Conservation (phyloP, 2,888 invertebrate genomes). For the Agriotes lineatus region DNA sequence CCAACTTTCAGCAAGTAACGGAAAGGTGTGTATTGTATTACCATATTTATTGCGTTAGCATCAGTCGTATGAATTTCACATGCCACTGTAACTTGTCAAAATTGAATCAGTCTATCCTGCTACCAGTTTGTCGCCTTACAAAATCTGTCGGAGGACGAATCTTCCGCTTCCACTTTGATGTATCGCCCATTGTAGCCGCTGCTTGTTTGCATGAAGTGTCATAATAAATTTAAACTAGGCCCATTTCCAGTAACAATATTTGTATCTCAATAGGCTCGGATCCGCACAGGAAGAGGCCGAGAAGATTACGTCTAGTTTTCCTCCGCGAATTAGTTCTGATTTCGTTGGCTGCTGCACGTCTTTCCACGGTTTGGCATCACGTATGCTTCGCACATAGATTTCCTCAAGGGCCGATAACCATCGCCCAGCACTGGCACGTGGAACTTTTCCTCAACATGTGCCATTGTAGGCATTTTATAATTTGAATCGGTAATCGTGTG, state of each 20-base stretch:
- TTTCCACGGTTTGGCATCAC: conserved; percentile 28
- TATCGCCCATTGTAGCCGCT: no score
- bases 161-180: no score
- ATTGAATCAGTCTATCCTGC: no score
- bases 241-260: background rate
- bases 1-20: no score
- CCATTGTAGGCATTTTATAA: conserved; percentile 17
- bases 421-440: conserved; percentile 29
- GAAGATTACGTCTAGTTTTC: conserved; percentile 21
- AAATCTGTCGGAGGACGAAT: no score
- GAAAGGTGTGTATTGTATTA: no score
- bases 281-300: background rate
- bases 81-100: no score
- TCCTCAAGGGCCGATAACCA: conserved; percentile 37
- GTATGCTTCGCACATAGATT: conserved; percentile 36
- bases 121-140: no score
- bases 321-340: conserved; percentile 24
- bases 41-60: no score
- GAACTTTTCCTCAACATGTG: conserved; percentile 13
- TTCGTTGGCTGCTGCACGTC: conserved; percentile 20
- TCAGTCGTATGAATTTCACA: no score
- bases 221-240: no score
- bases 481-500: background rate
- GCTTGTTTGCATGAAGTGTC: no score
- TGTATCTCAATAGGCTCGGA: background rate